Percentiles rank a stretch among this genome's conserved stretches.
phyloP scores from a whole-genome alignment of 2,113 vertebrate species.

The Microcebus tavaratra region DNA sequence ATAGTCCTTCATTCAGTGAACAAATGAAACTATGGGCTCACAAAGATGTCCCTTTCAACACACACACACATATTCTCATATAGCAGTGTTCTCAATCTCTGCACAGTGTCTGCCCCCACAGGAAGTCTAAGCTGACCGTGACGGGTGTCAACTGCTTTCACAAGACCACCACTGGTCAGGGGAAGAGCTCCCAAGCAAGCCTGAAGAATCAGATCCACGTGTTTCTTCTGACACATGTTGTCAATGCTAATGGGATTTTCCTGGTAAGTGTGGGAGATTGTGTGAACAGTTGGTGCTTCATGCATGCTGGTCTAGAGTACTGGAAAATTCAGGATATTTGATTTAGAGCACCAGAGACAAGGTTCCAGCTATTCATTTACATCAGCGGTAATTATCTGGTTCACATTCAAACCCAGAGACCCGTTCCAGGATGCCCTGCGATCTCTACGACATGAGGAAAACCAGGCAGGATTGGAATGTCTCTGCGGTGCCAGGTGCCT shows the following conservation, averaged over 20 bases:
- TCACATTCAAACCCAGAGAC: background rate
- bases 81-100: fast-evolving
- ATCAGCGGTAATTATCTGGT: background rate
- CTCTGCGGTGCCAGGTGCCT: background rate
- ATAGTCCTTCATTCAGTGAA: background rate
- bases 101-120: background rate
- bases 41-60: background rate
- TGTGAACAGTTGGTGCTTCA: background rate
- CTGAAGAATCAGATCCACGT: fast-evolving
- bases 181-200: background rate
- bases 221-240: fast-evolving
- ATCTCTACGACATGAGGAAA: background rate
- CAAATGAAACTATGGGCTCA: background rate
- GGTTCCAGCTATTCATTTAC: background rate
- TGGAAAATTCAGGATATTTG: background rate
- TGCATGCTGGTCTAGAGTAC: background rate
- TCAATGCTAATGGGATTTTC: background rate
- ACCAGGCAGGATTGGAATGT: background rate
- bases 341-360: background rate
- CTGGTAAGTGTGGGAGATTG: fast-evolving
- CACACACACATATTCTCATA: fast-evolving
- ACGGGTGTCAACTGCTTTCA: background rate
- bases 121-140: background rate
- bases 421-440: background rate
- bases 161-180: background rate